Base-by-base conservation (phyloP, 2,888 invertebrate species). In the Bibio marci region DNA sequence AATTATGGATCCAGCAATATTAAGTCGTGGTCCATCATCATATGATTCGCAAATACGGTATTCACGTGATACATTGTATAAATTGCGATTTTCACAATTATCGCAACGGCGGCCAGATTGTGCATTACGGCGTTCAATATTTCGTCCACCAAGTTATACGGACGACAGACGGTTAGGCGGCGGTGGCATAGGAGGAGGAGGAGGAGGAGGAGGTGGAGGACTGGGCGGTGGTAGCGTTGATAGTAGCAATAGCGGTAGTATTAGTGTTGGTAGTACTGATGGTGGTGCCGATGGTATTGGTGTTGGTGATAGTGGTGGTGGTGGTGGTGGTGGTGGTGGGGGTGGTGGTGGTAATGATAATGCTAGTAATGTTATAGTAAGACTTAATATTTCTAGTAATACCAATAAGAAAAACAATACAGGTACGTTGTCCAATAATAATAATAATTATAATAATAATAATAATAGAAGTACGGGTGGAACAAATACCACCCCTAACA, bases 91-190 rank as follows among this genome's bases (percentile, higher is more conserved):
- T 53, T 72, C 73, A 49, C 76, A 79, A 43, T 65, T 74, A 45
- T 76, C 85, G 35, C 73, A 73, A 54, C 69, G 65, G 43, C 72
- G 77, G 52, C 82, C 87, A n/a, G 72, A 74, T 48, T 77, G 75
- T 59, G 59, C 76, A 45, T 69, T 72, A 46, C 66, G 70, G 50
- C 57, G 38, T 10, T 53, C 49, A n/a, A 44, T 57, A 53, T 54
- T 25, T 44, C 48, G 5, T 4, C 32, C 32, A 32, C 17, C 32
- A 14, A 17, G n/a, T n/a, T n/a, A 22, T 22, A 6, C 22, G 4
- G 22, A 6, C 22, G 22, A 22, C 22, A 22, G 22, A 22, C 8
- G 22, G 12, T 26, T 18, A 32, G 17, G 26, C 11, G 27, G 18
- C 18, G 30, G 27, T 10, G 26, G 18, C 13, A 15, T n/a, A 5